Evolutionary conservation across 2,113 vertebrate species (phyloP), one percentile per base, ranked within the genome.

Genomic region (Scopus umbretta): DNA sequence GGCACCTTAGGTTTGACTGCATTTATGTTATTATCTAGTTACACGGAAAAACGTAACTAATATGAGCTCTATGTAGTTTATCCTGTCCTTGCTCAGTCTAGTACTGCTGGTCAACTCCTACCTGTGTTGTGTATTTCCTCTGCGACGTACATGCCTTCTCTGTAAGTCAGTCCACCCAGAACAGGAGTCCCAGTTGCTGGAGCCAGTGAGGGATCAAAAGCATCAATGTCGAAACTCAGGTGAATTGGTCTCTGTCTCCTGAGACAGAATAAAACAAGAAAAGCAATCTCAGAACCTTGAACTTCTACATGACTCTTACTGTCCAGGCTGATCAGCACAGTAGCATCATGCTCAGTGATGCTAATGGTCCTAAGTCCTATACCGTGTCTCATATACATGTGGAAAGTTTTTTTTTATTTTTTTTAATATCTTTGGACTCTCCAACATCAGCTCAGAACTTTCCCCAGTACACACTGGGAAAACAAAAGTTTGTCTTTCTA

Each of bases 91-190:
- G 47, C 53, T 92, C 43, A 80, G 43, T 45, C 59, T 85, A n/a
- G 0, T 23, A 67, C 27, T 50, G 25, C 42, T 87, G 67, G 29
- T 62, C 68, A 62, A 19, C 71, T 68, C 97, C 91, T 98, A 99
- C 99, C 99, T 97, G 99, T 99, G 97, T 99, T 99, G 80, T 99
- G 98, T 95, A 99, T 98, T 96, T 99, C 99, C 97, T 99, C 99
- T 26, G 99, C 97, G 94, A 99, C 98, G 96, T 99, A 99, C 97
- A 99, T 98, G 81, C 99, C 99, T 98, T 99, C 99, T 97, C 99
- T 98, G 92, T 99, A 99, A 32, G 99, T 99, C 95, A 99, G 71
- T 67, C 99, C 99, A 56, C 99, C 99, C 7, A 98, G 98, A 79
- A 99, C 99, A 40, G 99, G 99, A 5, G 99, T 99, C 88, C 99